Base-by-base conservation (phyloP, 2,113 vertebrate genomes). In the Callionymus lyra region DNA sequence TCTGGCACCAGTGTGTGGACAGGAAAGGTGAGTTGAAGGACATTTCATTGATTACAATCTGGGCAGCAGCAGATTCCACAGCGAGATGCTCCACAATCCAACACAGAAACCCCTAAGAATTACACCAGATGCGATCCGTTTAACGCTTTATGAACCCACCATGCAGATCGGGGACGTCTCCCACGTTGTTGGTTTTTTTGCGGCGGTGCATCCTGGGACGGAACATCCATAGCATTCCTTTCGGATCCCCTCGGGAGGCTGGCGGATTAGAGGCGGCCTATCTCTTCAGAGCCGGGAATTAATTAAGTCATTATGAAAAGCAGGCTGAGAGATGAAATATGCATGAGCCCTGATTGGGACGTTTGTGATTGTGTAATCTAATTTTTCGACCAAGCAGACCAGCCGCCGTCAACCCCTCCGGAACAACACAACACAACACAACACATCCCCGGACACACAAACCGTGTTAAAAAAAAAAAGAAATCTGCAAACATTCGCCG, bases 241-340 rank as follows among this genome's bases (percentile, higher is more conserved):
- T 5, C 53, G 52, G 61, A 68, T 55, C 67, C 69, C 60, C 52
- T 12, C 44, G 76, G 74, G 69, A 71, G 47, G 54, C 61, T 46
- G 50, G 50, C 53, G 80, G 76, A 84, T 82, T 84, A 82, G 73
- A 46, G 18, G 40, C 27, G 61, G 55, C 76, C 64, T 68, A 74
- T 83, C 80, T 79, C 63, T 61, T 69, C 46, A 65, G 74, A 72
- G 70, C 60, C 60, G 76, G 72, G 80, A 82, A 86, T 85, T 83
- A 85, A 86, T 87, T 86, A 85, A 86, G 82, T 84, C 83, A 88
- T 86, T 87, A 86, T 82, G 81, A 68, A 77, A 59, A 44, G 53
- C 59, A 70, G 64, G 74, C 41, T 56, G 53, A 34, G 50, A 45
- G 65, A 80, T 83, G 73, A 85, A 85, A 85, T 84, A 85, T 86